Base-by-base conservation (phyloP, 2,888 invertebrate genomes). In the Endomychus coccineus region DNA sequence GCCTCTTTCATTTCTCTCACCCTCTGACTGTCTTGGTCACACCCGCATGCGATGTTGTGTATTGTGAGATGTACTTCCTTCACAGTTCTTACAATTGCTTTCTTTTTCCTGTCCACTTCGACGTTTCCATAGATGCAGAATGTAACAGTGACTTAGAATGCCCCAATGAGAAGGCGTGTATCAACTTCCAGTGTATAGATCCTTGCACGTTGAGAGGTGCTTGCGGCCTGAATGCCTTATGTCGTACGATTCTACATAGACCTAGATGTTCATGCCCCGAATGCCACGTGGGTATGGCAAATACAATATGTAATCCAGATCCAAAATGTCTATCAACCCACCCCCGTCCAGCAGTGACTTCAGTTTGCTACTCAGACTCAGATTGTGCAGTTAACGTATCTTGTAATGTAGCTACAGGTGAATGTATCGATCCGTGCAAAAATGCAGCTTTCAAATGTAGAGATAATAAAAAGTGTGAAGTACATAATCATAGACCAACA, bases 91-190 rank as follows among this genome's bases (percentile, higher is more conserved):
- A 78, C 75, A 75, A 74, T 76, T 74, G 79, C 79, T 80, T 80
- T 80, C 52, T 68, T 70, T 70, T 68, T 64, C n/a, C 62, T 65
- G 60, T 62, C 56, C 59, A 56, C 52, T 58, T 54, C 55, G 52
- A 42, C 43, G 47, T 45, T 46, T 50, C 54, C 52, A 53, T 62
- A 66, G 67, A 66, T 56, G 65, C 65, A 55, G 85, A 87, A 79
- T 90, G 90, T 74, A 80, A 80, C 73, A 80, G 80, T 70, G 88
- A 91, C 76, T 77, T 79, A 73, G 89, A 89, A 74, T 92, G 91
- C 73, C 81, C 87, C 53, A 82, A 82, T 71, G 88, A 90, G 71
- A 85, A 87, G 74, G 84, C 88, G 66, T 92, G 91, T 74, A 78
- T 88, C 70, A 84, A 85, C 71, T 79, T 83, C 69, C 83, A 85